A percentile compares a stretch with the other conserved stretches of the same genome.
Evolutionary conservation across 2,113 vertebrate species (phyloP).

Genomic region (Antechinus stuartii): DNA sequence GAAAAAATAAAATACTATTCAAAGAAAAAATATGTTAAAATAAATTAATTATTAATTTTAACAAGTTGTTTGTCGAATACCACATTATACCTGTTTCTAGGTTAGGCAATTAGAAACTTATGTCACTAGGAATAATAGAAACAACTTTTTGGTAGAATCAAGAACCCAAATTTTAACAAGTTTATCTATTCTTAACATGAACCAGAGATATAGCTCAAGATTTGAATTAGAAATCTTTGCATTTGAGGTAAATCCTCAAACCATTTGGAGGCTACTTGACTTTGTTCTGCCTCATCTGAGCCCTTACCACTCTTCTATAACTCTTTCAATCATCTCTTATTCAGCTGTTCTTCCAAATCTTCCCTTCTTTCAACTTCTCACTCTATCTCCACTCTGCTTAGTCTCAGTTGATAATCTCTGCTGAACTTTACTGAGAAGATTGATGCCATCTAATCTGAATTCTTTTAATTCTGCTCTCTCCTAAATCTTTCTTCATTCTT

Average conservation of each 20-base stretch:
- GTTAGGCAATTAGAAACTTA: not conserved
- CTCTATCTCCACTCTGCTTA: not conserved
- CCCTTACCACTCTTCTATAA: not conserved
- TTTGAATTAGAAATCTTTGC: not conserved
- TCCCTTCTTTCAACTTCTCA: not conserved
- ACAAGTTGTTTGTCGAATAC: not conserved
- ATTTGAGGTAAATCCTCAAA: not conserved
- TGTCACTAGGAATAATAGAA: not conserved
- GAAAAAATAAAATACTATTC: not conserved
- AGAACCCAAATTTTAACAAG: not conserved
- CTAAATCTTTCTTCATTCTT: not conserved
- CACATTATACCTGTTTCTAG: not conserved
- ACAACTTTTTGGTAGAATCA: not conserved
- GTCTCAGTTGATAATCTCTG: not conserved
- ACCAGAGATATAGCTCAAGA: not conserved
- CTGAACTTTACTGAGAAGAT: not conserved
- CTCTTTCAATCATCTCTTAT: not conserved
- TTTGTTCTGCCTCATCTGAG: not conserved
- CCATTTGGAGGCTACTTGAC: not conserved
- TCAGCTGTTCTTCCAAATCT: not conserved
- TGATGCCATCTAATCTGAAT: not conserved
- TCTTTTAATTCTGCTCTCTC: not conserved
- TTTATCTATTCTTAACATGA: not conserved
- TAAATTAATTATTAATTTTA: not conserved
- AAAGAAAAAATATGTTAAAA: not conserved